Percentiles rank a stretch among this genome's conserved stretches.
Conservation (phyloP, 2,888 invertebrate genomes). For the Cactoblastis cactorum region DNA sequence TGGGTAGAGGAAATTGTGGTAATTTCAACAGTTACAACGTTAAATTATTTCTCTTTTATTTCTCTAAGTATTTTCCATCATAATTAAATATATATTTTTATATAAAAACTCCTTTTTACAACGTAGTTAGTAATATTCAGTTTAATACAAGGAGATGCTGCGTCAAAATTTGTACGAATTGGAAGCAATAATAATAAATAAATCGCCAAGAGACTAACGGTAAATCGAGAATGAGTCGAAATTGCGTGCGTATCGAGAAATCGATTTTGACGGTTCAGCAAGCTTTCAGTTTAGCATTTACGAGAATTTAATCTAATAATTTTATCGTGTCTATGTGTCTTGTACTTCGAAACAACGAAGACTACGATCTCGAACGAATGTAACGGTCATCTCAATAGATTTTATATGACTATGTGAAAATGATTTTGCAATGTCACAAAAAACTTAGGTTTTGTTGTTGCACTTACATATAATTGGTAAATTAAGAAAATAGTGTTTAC, state of each 20-base stretch:
- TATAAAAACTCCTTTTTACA: not conserved
- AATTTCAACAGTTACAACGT: conserved; percentile 3
- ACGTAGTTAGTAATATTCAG: not conserved
- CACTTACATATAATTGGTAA: no score
- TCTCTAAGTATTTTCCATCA: no score
- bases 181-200: not conserved
- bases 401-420: no score
- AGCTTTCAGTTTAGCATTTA: conserved; percentile 7
- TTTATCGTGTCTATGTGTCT: not conserved
- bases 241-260: conserved; percentile 10
- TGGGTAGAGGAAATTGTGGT: not conserved
- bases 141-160: not conserved
- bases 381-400: no score
- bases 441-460: no score
- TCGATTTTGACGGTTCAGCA: conserved; percentile 5
- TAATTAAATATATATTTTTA: no score
- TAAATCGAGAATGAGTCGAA: conserved; percentile 8
- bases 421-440: no score
- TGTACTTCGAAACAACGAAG: no score
- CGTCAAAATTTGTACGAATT: not conserved
- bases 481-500: no score
- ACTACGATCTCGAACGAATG: no score
- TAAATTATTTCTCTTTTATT: not conserved
- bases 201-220: conserved; percentile 5
- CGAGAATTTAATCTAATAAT: not conserved